phyloP scores from a whole-genome alignment of 2,888 invertebrate genomes.

The Trissolcus brochymenae region DNA sequence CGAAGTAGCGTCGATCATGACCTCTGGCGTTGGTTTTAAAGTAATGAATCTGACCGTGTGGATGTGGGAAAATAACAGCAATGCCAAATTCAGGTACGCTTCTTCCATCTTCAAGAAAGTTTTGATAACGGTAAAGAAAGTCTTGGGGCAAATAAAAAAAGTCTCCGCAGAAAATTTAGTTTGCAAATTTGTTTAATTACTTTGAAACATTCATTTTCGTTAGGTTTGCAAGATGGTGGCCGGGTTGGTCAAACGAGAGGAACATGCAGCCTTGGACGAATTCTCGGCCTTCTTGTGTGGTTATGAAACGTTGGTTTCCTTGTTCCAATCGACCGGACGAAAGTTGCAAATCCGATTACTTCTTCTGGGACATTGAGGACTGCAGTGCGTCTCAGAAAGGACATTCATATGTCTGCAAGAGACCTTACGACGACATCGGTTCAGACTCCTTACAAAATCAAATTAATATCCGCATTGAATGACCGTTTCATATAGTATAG shows the following conservation, averaged over 20 bases:
- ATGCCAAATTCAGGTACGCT: slow-evolving; percentile 67
- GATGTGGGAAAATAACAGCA: slow-evolving; percentile 76
- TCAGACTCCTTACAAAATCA: slow-evolving; percentile 1
- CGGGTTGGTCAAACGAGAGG: slow-evolving; percentile 72
- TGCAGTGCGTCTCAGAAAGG: slow-evolving; percentile 75
- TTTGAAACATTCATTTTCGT: neutral
- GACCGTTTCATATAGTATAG: too few species aligned
- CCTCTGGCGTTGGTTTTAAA: slow-evolving; percentile 77
- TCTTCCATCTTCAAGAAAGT: too few species aligned
- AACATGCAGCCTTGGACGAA: slow-evolving; percentile 60
- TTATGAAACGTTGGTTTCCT: slow-evolving; percentile 74
- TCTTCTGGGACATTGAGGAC: slow-evolving; percentile 77
- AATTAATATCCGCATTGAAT: neutral
- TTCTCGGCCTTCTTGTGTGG: slow-evolving; percentile 72
- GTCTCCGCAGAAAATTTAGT: neutral
- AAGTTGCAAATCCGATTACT: slow-evolving; percentile 76
- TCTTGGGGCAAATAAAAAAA: too few species aligned
- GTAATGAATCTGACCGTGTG: slow-evolving; percentile 73
- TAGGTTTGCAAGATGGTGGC: slow-evolving; percentile 78
- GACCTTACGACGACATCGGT: slow-evolving; percentile 77
- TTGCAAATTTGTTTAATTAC: neutral
- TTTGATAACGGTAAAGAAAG: too few species aligned
- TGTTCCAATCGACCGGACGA: slow-evolving; percentile 70
- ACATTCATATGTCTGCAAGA: slow-evolving; percentile 78
- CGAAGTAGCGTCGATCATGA: slow-evolving; percentile 74